Conservation (phyloP, 2,888 invertebrate genomes). For the Lithophane semibrunnea region DNA sequence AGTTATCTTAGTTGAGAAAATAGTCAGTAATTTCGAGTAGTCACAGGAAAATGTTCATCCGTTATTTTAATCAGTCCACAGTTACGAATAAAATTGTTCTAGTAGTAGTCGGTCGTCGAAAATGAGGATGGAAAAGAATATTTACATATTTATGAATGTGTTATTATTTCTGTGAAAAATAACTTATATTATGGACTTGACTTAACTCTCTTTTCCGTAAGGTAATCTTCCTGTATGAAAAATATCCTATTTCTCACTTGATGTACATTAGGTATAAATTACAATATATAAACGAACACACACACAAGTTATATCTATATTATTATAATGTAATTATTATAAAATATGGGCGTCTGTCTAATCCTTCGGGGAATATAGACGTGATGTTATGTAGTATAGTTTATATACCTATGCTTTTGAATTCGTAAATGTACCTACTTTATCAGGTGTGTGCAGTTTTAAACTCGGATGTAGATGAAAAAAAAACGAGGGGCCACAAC, state of each 20-base stretch:
- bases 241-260: constrained; percentile 1
- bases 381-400: not conserved
- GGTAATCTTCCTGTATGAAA: constrained; percentile 23
- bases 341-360: not conserved
- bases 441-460: not conserved
- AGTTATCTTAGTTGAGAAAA: constrained; percentile 24
- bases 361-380: not conserved
- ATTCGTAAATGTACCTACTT: not conserved
- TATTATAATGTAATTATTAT: too few species aligned
- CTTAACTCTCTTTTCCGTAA: constrained; percentile 16
- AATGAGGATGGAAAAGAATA: constrained; percentile 37
- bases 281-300: not conserved
- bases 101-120: constrained; percentile 19
- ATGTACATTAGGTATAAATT: constrained; percentile 6
- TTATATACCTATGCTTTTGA: not conserved
- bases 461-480: not conserved
- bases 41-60: constrained; percentile 28
- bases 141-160: constrained; percentile 56
- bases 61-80: constrained; percentile 46
- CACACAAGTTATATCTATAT: too few species aligned
- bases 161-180: constrained; percentile 19
- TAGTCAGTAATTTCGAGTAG: not conserved
- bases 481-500: not conserved
- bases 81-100: constrained; percentile 20
- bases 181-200: constrained; percentile 7